A percentile compares a stretch with the other conserved stretches of the same genome.
These are phyloP conservation scores for Heliothis virescens DNA, from an alignment of 1,140 invertebrate genomes.

Conservation along the genomic window DNA sequence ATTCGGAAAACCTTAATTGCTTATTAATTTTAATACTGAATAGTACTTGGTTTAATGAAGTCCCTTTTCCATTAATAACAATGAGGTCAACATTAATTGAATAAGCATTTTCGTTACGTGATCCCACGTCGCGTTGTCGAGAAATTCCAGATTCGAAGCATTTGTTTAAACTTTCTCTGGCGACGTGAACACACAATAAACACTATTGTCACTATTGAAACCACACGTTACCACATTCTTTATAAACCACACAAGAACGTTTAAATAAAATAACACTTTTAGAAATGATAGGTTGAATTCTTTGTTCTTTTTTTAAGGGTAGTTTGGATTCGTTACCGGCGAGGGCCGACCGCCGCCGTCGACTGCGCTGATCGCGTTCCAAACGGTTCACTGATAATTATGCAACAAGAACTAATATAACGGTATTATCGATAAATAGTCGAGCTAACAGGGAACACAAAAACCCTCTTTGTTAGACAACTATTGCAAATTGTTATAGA, in stretches of 20 bases:
- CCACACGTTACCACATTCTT: conserved; percentile 21
- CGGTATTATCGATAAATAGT: conserved; percentile 70
- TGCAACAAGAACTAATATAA: conserved; percentile 72
- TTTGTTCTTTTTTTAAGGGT: conserved; percentile 29
- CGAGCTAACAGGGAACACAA: conserved; percentile 25
- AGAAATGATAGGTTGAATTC: conserved; percentile 22
- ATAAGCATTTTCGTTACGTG: neutral
- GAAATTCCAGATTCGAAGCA: conserved; percentile 31
- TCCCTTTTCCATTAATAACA: neutral
- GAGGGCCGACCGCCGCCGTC: conserved; percentile 57
- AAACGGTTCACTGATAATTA: conserved; percentile 64
- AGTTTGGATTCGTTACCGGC: conserved; percentile 58
- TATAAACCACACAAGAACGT: conserved; percentile 2
- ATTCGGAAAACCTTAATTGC: too few relatives aligned
- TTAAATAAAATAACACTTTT: neutral
- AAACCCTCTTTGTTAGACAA: conserved; percentile 45
- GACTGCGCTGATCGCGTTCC: conserved; percentile 63
- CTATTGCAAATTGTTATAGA: conserved; percentile 36
- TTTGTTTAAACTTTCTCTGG: conserved; percentile 45
- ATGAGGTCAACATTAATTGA: neutral
- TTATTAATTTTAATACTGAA: too few relatives aligned
- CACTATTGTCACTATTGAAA: conserved; percentile 37
- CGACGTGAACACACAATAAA: conserved; percentile 37
- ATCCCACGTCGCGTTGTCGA: conserved; percentile 15
- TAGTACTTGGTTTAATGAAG: too few relatives aligned